Evolutionary conservation across 2,113 vertebrate genomes (phyloP), one percentile per base, ranked within the genome.

Genomic region (Chrysochloris asiatica): DNA sequence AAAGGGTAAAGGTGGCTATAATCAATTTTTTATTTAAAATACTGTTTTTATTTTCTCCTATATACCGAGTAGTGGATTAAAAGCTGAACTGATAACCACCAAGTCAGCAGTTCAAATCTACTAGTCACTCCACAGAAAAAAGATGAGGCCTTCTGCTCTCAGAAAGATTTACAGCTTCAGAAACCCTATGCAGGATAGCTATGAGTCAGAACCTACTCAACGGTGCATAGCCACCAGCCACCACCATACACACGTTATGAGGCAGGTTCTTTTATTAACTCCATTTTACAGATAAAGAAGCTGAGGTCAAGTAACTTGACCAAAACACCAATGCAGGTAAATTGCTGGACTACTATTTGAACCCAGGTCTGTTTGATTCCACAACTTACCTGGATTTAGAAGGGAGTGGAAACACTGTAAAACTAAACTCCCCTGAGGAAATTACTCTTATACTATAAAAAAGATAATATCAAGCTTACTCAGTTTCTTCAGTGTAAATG

Each of bases 11-110:
- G 41, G 3, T 45, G 21, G 59, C 28, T 72, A 30, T 7, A 7
- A 52, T 81, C 82, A 33, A 26, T 78, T 91, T n/a, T 81, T 26
- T 63, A 13, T 77, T 89, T 84, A 38, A 72, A 93, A 87, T 33
- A 33, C 30, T 52, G 22, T 83, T 83, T 89, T 45, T 26, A 86
- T 63, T 88, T n/a, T n/a, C n/a, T n/a, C n/a, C n/a, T n/a, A n/a
- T n/a, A n/a, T n/a, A n/a, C n/a, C n/a, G n/a, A n/a, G n/a, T n/a
- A n/a, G n/a, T n/a, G n/a, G n/a, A n/a, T n/a, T n/a, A n/a, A n/a
- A n/a, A n/a, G n/a, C n/a, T n/a, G n/a, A n/a, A n/a, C n/a, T n/a
- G n/a, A n/a, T n/a, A n/a, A n/a, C n/a, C n/a, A n/a, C n/a, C n/a
- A n/a, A n/a, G n/a, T n/a, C n/a, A n/a, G n/a, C n/a, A n/a, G n/a